Percentiles rank a stretch among this genome's conserved stretches.
Evolutionary conservation across 2,113 vertebrate species (phyloP).

Genomic region (Bos indicus): DNA sequence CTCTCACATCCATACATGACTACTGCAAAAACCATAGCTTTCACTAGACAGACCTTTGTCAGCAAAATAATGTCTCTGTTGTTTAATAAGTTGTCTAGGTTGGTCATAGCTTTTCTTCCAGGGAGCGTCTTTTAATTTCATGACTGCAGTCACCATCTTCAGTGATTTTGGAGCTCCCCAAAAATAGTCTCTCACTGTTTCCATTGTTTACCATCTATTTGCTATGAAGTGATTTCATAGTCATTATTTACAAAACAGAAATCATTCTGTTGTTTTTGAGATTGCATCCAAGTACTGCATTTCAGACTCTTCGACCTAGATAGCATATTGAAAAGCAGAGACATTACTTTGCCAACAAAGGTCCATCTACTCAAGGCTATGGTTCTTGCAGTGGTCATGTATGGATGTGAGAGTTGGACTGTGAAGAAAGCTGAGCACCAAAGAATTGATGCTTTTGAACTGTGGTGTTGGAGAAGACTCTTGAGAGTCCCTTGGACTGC

Average conservation of each 20-base stretch:
- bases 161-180: neutral
- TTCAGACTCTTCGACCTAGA: too few species aligned
- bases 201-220: neutral
- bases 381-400: too few species aligned
- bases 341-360: too few species aligned
- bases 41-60: neutral
- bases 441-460: too few species aligned
- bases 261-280: too few species aligned
- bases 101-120: neutral
- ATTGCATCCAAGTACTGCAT: too few species aligned
- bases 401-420: too few species aligned
- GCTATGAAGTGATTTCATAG: neutral
- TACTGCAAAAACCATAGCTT: neutral
- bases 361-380: too few species aligned
- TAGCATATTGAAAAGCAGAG: too few species aligned
- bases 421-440: too few species aligned
- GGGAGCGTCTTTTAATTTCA: neutral
- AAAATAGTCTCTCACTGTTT: neutral
- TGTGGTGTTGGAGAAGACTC: too few species aligned
- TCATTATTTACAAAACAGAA: neutral
- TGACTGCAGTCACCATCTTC: neutral
- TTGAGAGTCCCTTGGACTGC: too few species aligned
- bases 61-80: neutral
- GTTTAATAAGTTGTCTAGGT: neutral
- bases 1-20: neutral